phyloP scores from a whole-genome alignment of 2,888 invertebrate species.

The Schizaphis graminum region DNA sequence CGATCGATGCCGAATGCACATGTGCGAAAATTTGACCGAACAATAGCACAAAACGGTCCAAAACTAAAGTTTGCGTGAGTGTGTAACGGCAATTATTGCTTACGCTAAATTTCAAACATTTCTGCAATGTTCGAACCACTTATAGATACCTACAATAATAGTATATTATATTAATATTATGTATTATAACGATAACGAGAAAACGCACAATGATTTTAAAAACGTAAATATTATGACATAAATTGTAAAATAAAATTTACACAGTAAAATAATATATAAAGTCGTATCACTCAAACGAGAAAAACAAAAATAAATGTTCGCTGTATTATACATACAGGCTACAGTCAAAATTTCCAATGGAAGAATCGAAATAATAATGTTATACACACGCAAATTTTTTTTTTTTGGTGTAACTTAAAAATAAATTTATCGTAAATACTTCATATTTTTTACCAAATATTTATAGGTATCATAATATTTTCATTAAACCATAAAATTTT shows the following conservation, averaged over 20 bases:
- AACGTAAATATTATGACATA: neutral
- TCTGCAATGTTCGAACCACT: neutral
- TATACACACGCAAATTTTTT: neutral
- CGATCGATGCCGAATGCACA: neutral
- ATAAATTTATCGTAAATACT: too few species aligned
- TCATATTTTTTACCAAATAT: too few species aligned
- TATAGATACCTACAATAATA: neutral
- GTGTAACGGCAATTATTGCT: neutral
- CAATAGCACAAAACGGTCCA: neutral
- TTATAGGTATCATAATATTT: too few species aligned
- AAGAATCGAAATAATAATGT: slow-evolving; percentile 1
- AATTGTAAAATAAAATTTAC: neutral
- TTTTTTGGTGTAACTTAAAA: too few species aligned
- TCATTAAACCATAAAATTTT: too few species aligned
- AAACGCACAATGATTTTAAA: neutral
- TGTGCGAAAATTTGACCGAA: slow-evolving; percentile 10
- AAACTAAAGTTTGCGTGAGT: neutral
- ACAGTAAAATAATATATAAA: neutral
- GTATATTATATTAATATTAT: neutral
- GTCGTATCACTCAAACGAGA: neutral
- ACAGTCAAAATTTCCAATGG: neutral
- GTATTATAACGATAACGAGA: neutral
- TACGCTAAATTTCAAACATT: neutral
- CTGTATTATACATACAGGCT: neutral
- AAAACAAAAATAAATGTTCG: neutral